Percentiles rank a stretch among this genome's conserved stretches.
phyloP scores from a whole-genome alignment of 1,140 invertebrate genomes.

The Neodiprion lecontei region DNA sequence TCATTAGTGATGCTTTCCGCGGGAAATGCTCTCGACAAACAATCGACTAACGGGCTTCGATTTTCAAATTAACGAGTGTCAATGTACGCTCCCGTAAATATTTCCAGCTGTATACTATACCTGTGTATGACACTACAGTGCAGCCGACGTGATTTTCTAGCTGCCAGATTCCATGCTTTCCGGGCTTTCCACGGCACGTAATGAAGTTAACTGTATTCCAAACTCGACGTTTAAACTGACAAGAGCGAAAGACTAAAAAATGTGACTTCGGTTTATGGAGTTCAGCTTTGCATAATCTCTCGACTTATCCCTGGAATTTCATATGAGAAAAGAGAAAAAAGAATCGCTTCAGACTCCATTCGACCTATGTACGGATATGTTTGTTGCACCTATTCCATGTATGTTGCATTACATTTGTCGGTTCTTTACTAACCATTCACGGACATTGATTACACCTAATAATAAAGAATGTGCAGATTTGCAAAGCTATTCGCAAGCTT shows the following conservation, averaged over 20 bases:
- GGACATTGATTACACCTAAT: neutral
- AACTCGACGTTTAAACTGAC: neutral
- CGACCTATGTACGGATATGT: too few species aligned
- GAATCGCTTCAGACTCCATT: too few species aligned
- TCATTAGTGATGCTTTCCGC: neutral
- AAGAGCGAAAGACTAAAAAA: neutral
- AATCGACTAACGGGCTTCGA: neutral
- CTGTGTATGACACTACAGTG: too few species aligned
- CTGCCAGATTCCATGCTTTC: too few species aligned
- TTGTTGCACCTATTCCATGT: neutral
- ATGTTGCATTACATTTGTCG: too few species aligned
- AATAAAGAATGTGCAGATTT: too few species aligned
- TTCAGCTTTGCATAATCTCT: too few species aligned
- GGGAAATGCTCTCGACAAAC: neutral
- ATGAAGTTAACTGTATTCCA: neutral
- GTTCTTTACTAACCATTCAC: neutral
- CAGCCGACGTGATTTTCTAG: too few species aligned
- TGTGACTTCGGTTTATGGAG: neutral
- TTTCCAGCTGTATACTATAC: too few species aligned
- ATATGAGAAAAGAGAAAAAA: too few species aligned
- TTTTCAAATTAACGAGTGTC: neutral
- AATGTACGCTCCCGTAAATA: neutral
- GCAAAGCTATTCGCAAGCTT: too few species aligned
- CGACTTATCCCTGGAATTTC: too few species aligned
- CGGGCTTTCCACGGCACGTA: neutral